phyloP scores from a whole-genome alignment of 2,888 invertebrate species.

The Eledona agricola region DNA sequence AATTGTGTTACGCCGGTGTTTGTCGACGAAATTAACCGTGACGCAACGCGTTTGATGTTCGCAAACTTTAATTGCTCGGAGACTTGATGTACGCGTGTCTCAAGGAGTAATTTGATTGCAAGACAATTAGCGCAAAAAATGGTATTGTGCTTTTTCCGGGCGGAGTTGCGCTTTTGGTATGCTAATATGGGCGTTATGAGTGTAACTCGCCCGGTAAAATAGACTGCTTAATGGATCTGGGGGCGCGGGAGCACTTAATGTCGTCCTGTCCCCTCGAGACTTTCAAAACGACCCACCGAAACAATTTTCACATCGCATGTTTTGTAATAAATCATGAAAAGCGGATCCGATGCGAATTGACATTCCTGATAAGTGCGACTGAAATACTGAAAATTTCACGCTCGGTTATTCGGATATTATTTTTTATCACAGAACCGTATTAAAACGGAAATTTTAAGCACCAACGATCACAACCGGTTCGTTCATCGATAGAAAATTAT shows the following conservation, averaged over 20 bases:
- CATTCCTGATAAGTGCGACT: constrained; percentile 4
- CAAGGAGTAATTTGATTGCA: too few relatives aligned
- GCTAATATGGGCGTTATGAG: constrained; percentile 32
- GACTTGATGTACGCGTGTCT: too few relatives aligned
- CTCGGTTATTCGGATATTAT: too few relatives aligned
- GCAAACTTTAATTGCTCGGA: too few relatives aligned
- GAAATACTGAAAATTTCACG: too few relatives aligned
- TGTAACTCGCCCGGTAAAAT: constrained; percentile 34
- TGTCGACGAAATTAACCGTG: too few relatives aligned
- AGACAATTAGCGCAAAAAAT: too few relatives aligned
- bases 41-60: too few relatives aligned
- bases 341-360: constrained; percentile 2
- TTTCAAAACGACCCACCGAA: too few relatives aligned
- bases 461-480: constrained; percentile 9
- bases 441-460: constrained; percentile 9
- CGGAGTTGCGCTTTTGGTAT: constrained; percentile 36
- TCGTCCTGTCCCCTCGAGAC: constrained; percentile 9
- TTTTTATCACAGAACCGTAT: constrained; percentile 5
- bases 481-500: constrained; percentile 6
- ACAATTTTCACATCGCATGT: constrained; percentile 14
- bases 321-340: constrained; percentile 2
- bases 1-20: too few relatives aligned
- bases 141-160: too few relatives aligned
- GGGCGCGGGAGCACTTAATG: constrained; percentile 26
- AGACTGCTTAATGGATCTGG: constrained; percentile 31